A percentile compares a stretch with the other conserved stretches of the same genome.
These are phyloP conservation scores for Characodon lateralis DNA, from an alignment of 2,797 vertebrate species.

Conservation along the genomic window DNA sequence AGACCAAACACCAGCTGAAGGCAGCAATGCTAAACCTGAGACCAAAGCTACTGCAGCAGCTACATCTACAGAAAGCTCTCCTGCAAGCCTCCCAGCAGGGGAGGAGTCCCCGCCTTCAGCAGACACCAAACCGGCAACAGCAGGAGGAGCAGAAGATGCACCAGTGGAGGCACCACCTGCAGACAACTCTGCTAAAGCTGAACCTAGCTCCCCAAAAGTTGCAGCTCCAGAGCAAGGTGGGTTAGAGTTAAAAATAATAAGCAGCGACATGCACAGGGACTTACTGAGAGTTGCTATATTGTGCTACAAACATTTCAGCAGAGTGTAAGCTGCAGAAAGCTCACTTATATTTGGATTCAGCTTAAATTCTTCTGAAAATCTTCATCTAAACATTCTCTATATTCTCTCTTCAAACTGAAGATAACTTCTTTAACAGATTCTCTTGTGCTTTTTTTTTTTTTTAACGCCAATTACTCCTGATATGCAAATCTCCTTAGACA, in stretches of 20 bases:
- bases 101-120: conserved; percentile 30
- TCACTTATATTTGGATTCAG: neutral
- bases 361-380: neutral
- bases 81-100: conserved; percentile 41
- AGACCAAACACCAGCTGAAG: conserved; percentile 59
- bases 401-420: neutral
- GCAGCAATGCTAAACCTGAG: conserved; percentile 20
- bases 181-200: conserved; percentile 22
- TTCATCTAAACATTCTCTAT: neutral
- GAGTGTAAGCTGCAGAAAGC: neutral
- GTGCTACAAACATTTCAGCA: neutral
- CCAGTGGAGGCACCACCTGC: neutral
- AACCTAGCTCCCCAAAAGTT: conserved; percentile 30
- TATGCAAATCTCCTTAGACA: conserved; percentile 8
- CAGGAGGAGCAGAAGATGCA: conserved; percentile 2
- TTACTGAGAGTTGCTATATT: neutral
- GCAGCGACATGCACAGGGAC: neutral
- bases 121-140: neutral
- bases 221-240: conserved; percentile 60
- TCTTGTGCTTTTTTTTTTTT: neutral
- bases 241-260: conserved; percentile 1
- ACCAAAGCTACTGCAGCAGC: conserved; percentile 39
- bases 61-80: conserved; percentile 17
- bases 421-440: neutral
- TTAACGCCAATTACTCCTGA: conserved; percentile 29